Evolutionary conservation across 2,888 invertebrate genomes (phyloP), one percentile per base, ranked within the genome.

Genomic region (Drosophila emarginata): DNA sequence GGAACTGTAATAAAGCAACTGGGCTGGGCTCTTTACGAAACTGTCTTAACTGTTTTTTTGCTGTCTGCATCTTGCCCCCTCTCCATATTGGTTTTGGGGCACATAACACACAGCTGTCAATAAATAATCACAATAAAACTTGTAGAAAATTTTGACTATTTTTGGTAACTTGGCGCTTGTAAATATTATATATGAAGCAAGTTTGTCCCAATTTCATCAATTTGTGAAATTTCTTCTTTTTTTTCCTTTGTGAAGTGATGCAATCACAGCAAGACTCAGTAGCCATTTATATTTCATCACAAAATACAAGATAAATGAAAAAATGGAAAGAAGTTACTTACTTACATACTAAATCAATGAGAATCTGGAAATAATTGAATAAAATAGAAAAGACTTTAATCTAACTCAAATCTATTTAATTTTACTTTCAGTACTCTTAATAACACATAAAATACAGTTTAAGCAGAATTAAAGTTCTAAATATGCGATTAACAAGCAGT

Each of bases 81-180:
- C 23, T 39, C 37, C 39, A n/a, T 39, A 26, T 26, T 52, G 32
- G 18, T 65, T 54, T 54, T 66, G 45, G 14, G 52, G 59, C 81
- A 87, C 81, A 82, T 81, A 87, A 87, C 87, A 85, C 79, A 59
- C 75, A 79, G 71, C 85, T 84, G 82, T 87, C 87, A 87, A 82
- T 82, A 82, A 82, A 87, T 87, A 83, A 87, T 81, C 82, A 83
- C 81, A 85, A 87, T 85, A 77, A 77, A 45, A 68, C 79, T 85
- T 74, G 74, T 71, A 60, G 67, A 54, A 51, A 71, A 72, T 71
- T 67, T 76, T 83, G 86, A 67, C 84, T 83, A 86, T 80, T 76
- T 84, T 76, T 77, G 84, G 84, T 72, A 87, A 69, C 84, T 88
- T 71, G 84, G 57, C 65, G 72, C 77, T 83, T 72, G 80, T 83